Conservation (phyloP, 2,797 vertebrate species). For the Brachyrhaphis roseni region DNA sequence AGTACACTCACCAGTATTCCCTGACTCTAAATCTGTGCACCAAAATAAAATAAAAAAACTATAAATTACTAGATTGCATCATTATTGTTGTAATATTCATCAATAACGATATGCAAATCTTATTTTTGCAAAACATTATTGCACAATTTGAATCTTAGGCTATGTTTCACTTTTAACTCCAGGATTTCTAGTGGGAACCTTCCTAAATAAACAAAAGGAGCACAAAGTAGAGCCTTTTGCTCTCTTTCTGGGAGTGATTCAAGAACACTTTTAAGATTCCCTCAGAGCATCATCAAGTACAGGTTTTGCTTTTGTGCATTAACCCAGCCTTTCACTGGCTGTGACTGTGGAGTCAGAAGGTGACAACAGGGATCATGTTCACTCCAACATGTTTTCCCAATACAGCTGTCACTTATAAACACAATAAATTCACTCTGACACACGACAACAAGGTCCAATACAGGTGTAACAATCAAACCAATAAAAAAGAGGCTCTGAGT, state of each 20-base stretch:
- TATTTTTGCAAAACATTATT: background rate
- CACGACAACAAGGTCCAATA: background rate
- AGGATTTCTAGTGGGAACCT: background rate
- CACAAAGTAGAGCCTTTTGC: background rate
- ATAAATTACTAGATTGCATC: background rate
- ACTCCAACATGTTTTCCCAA: background rate
- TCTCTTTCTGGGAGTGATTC: background rate
- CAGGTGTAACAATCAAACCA: background rate
- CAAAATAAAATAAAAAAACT: background rate
- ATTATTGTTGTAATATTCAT: background rate
- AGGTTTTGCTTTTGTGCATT: background rate
- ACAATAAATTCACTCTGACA: background rate
- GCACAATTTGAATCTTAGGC: background rate
- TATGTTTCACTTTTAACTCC: background rate
- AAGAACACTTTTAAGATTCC: background rate
- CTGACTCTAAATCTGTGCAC: background rate
- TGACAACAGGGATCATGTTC: slow-evolving; percentile 4
- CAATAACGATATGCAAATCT: background rate
- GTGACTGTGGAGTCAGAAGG: background rate
- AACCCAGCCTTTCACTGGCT: background rate
- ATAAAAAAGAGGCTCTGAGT: background rate
- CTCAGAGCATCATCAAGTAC: background rate
- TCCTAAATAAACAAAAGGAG: background rate
- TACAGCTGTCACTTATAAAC: background rate
- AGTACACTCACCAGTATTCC: background rate